A percentile compares a stretch with the other conserved stretches of the same genome.
phyloP scores from a whole-genome alignment of 2,888 invertebrate genomes.

The Hesperia comma region DNA sequence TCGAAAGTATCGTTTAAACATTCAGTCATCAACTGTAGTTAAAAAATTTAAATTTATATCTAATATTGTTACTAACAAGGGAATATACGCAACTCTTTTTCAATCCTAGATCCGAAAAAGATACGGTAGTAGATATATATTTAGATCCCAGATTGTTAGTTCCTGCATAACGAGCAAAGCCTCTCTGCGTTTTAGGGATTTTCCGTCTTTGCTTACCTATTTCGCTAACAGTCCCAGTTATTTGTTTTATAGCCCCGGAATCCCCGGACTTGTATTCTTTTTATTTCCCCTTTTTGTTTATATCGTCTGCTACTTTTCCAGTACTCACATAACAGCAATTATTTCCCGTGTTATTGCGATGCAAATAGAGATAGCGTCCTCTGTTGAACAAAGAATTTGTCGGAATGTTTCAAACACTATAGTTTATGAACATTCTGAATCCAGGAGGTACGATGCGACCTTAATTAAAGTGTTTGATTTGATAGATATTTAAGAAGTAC shows the following conservation, averaged over 20 bases:
- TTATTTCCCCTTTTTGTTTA: constrained; percentile 40
- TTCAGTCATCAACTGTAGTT: no score
- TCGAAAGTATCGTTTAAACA: no score
- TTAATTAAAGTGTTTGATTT: no score
- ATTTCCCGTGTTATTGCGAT: constrained; percentile 33
- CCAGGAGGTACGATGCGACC: no score
- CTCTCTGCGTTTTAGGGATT: constrained; percentile 47
- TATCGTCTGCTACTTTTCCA: constrained; percentile 39
- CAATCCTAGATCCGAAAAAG: constrained; percentile 25
- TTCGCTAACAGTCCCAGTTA: constrained; percentile 49
- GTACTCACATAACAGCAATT: constrained; percentile 39
- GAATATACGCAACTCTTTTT: constrained; percentile 3
- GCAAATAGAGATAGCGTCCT: no score
- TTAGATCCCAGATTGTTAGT: constrained; percentile 40
- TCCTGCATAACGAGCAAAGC: constrained; percentile 41
- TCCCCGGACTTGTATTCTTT: constrained; percentile 47
- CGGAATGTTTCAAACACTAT: no score
- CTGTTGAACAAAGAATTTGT: no score
- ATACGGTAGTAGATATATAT: constrained; percentile 30
- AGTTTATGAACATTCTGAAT: no score
- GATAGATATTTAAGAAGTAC: no score
- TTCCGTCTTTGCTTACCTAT: constrained; percentile 50
- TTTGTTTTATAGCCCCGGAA: constrained; percentile 49
- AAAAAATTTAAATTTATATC: no score
- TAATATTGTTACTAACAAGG: not conserved